Base-by-base conservation (phyloP, 30 jellyfish, hydroid and myxozoan species). In the Aurelia coerulea region DNA sequence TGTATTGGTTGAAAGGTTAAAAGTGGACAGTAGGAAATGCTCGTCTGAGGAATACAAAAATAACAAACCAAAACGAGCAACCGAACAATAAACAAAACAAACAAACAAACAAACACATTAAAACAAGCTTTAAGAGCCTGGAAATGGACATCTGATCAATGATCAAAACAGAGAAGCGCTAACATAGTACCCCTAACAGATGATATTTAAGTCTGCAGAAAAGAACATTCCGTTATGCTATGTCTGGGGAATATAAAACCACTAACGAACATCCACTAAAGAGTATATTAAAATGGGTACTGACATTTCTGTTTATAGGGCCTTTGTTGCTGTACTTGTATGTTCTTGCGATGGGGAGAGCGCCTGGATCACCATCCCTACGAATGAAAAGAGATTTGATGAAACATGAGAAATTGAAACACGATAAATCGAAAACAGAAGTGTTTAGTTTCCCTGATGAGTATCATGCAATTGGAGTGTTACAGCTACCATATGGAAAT, bases 401-500 rank as follows among this genome's bases (percentile, higher is more conserved):
- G 32, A 68, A 32, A 10, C 92, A 56, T 10, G 35, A 58, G 60
- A 33, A 59, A 67, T 18, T 4, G 17, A 35, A 50, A 11, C 46
- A 41, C 3, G 29, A 64, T 53, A 60, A 52, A 49, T 31, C 23
- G n/a, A 75, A 75, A 54, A 56, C 56, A 18, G 80, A 79, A 17
- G 90, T 62, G 59, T 83, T 87, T n/a, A 14, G 65, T 13, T 93
- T 93, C 67, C 97, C 98, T 3, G 75, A 68, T 34, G 76, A 54
- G 46, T 93, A 93, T 64, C 97, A 88, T 78, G 96, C 93, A 23
- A 63, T 84, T 13, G 98, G 98, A 1, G 90, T 78, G 0, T 65
- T 93, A 64, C 93, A 78, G 75, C 60, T 93, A 59, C 98, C 98
- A 16, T 93, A 93, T 77, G 98, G 98, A 12, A 83, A 78, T 64